These are phyloP conservation scores for Aythya fuligula DNA, from an alignment of 2,797 vertebrate genomes.

Conservation along the genomic window DNA sequence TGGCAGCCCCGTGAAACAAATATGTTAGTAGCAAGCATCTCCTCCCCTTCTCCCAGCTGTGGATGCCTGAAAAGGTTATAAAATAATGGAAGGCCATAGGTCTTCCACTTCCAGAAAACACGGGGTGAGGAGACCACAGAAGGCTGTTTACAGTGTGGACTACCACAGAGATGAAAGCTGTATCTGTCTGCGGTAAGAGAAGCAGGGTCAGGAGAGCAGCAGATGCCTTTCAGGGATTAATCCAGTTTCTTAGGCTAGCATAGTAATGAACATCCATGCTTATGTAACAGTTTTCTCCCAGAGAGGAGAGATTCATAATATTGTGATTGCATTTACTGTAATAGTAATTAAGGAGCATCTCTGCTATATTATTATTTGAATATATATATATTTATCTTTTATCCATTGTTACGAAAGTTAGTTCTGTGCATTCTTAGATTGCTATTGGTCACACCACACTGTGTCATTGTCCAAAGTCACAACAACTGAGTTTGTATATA, in stretches of 20 bases:
- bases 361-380: background rate
- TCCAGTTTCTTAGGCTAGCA: background rate
- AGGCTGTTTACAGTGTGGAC: background rate
- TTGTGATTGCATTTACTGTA: background rate
- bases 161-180: slow-evolving; percentile 24
- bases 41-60: background rate
- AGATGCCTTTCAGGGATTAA: slow-evolving; percentile 8
- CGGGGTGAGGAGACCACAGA: background rate
- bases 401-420: background rate
- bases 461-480: background rate
- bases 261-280: background rate
- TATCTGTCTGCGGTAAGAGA: background rate
- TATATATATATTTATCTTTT: background rate
- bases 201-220: background rate
- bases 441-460: background rate
- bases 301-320: background rate
- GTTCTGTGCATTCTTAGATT: background rate
- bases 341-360: background rate
- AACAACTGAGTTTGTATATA: background rate
- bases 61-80: background rate
- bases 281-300: background rate
- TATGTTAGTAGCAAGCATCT: background rate
- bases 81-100: background rate
- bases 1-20: slow-evolving; percentile 3
- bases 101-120: background rate